Evolutionary conservation across 1,140 invertebrate genomes (phyloP).

Genomic region (Gryon sp.): DNA sequence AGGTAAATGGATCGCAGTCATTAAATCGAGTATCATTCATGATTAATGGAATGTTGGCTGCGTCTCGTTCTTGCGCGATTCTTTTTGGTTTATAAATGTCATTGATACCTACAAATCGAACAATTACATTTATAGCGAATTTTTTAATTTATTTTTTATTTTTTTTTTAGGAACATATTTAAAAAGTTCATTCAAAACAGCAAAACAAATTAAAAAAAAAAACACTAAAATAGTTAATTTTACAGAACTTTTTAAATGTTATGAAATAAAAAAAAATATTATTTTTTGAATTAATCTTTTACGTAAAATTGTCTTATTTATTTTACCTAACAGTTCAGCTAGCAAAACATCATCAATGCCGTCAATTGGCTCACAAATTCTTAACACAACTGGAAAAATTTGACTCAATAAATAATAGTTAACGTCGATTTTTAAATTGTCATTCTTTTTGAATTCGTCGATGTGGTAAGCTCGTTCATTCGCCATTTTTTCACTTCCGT

Average conservation of each 20-base stretch:
- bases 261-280: not conserved
- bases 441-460: slow-evolving; percentile 90
- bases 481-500: slow-evolving; percentile 88
- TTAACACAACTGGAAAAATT: slow-evolving; percentile 95
- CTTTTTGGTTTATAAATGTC: slow-evolving; percentile 78
- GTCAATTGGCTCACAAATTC: slow-evolving; percentile 97
- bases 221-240: too few species aligned
- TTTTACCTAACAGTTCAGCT: slow-evolving; percentile 90
- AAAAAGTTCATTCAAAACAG: too few species aligned
- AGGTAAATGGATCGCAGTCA: slow-evolving; percentile 86
- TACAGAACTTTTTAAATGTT: not conserved
- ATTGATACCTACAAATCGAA: slow-evolving; percentile 74
- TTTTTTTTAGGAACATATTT: too few species aligned
- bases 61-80: slow-evolving; percentile 76
- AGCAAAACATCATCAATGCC: slow-evolving; percentile 94
- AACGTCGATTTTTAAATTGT: slow-evolving; percentile 87
- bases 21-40: slow-evolving; percentile 87
- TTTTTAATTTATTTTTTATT: too few species aligned
- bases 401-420: slow-evolving; percentile 93
- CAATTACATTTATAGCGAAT: too few species aligned
- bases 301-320: too few species aligned
- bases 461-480: slow-evolving; percentile 97
- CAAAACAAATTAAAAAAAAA: too few species aligned
- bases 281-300: slow-evolving; percentile 9
- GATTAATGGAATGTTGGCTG: slow-evolving; percentile 80